Evolutionary conservation across 2,888 invertebrate genomes (phyloP).

Genomic region (Ischnura elegans): DNA sequence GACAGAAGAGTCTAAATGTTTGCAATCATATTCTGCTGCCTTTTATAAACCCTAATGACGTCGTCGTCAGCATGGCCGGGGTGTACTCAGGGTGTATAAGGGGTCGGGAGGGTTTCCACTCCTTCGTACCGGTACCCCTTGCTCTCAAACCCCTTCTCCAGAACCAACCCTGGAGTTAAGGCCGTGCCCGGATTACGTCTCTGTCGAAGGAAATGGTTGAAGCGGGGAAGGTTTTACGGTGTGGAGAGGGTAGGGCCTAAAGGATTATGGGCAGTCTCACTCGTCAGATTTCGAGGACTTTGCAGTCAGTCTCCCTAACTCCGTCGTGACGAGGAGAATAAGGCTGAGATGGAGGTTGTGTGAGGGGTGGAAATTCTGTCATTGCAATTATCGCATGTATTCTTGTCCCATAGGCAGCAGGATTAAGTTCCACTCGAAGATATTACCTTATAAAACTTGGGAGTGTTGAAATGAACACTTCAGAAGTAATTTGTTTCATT

Average conservation of each 20-base stretch:
- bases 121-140: neutral
- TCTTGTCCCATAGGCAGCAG: neutral
- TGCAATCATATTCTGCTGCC: slow-evolving; percentile 66
- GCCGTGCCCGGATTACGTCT: slow-evolving; percentile 31
- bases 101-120: neutral
- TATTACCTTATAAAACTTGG: neutral
- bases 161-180: neutral
- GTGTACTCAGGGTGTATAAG: neutral
- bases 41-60: slow-evolving; percentile 67
- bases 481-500: too few species aligned
- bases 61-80: slow-evolving; percentile 50
- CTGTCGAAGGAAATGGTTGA: neutral
- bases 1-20: slow-evolving; percentile 66
- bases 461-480: neutral
- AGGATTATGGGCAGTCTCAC: neutral
- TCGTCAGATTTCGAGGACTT: neutral
- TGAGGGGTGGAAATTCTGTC: neutral
- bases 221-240: neutral
- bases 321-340: neutral
- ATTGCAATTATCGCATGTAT: neutral
- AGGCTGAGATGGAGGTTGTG: too few species aligned
- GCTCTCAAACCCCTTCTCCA: neutral
- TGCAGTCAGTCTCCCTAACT: neutral
- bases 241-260: neutral
- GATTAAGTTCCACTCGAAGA: neutral